These are phyloP conservation scores for Haplochromis burtoni DNA, from an alignment of 2,113 vertebrate genomes.

Conservation along the genomic window DNA sequence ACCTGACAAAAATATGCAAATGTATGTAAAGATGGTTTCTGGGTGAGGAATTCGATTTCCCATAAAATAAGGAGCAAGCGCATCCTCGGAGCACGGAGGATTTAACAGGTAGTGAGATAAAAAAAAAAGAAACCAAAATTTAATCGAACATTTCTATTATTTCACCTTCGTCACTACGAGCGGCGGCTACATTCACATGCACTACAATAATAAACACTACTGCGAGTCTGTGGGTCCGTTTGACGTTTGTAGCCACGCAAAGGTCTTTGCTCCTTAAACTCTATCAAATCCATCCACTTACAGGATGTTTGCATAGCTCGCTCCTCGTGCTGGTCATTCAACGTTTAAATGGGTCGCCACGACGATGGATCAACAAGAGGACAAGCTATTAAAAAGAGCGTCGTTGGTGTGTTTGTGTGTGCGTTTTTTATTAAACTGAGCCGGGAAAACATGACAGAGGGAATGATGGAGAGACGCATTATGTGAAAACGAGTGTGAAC, in stretches of 20 bases:
- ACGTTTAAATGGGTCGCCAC: conserved; percentile 41
- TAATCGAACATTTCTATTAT: neutral
- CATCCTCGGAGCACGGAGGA: neutral
- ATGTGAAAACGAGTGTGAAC: conserved; percentile 1
- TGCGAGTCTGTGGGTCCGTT: neutral
- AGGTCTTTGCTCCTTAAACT: neutral
- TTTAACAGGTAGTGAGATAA: neutral
- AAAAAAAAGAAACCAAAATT: neutral
- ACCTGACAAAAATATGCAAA: conserved; percentile 38
- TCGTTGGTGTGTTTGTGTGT: conserved; percentile 13
- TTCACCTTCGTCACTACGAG: neutral
- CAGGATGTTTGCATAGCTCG: conserved; percentile 3
- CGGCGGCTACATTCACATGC: neutral
- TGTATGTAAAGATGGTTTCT: conserved; percentile 15
- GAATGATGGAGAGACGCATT: neutral
- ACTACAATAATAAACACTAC: neutral
- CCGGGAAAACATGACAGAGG: neutral
- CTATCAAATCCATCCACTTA: conserved; percentile 18
- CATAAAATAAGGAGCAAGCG: neutral
- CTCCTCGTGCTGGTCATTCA: conserved; percentile 24
- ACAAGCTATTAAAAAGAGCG: conserved; percentile 21
- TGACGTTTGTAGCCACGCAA: neutral
- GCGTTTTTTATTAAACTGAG: neutral
- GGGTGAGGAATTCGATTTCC: conserved; percentile 23
- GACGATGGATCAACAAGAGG: conserved; percentile 34